These are phyloP conservation scores for Holotrichia oblita DNA, from an alignment of 1,140 invertebrate genomes.

Conservation along the genomic window DNA sequence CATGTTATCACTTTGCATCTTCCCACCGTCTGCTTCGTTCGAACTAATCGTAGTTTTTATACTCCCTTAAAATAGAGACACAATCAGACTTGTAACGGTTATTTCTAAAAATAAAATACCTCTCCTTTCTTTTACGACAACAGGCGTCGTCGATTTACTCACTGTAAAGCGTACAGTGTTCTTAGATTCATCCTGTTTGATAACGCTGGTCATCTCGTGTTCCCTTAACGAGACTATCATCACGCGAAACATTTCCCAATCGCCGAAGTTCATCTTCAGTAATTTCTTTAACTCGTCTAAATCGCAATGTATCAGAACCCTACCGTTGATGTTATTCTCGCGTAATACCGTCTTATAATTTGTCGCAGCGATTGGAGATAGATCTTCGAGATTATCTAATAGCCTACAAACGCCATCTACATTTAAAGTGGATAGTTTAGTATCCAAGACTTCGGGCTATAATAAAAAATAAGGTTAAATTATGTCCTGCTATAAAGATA, in stretches of 20 bases:
- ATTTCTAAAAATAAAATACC: too few relatives aligned
- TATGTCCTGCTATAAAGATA: background rate
- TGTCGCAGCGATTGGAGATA: slow-evolving; percentile 66
- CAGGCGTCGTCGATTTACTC: slow-evolving; percentile 52
- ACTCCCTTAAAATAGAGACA: too few relatives aligned
- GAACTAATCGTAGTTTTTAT: slow-evolving; percentile 44
- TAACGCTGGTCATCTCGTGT: slow-evolving; percentile 67
- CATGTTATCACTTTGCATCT: slow-evolving; percentile 47
- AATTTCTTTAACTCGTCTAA: slow-evolving; percentile 89
- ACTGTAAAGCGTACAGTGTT: slow-evolving; percentile 62
- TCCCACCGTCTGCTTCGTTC: slow-evolving; percentile 45
- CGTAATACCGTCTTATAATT: slow-evolving; percentile 71
- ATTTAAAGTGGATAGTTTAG: slow-evolving; percentile 72
- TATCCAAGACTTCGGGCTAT: slow-evolving; percentile 75
- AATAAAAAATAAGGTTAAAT: slow-evolving; percentile 47
- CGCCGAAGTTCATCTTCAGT: slow-evolving; percentile 90
- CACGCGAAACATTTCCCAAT: slow-evolving; percentile 95
- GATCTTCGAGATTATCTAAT: slow-evolving; percentile 76
- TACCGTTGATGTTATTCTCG: slow-evolving; percentile 88
- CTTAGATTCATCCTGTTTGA: slow-evolving; percentile 64
- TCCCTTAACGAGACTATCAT: slow-evolving; percentile 80
- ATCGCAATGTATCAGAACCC: slow-evolving; percentile 88
- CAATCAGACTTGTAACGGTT: too few relatives aligned
- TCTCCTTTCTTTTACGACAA: slow-evolving; percentile 59
- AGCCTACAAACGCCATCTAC: slow-evolving; percentile 82